Percentiles rank a stretch among this genome's conserved stretches.
Evolutionary conservation across 2,797 vertebrate genomes (phyloP).

Genomic region (Podarcis siculus): DNA sequence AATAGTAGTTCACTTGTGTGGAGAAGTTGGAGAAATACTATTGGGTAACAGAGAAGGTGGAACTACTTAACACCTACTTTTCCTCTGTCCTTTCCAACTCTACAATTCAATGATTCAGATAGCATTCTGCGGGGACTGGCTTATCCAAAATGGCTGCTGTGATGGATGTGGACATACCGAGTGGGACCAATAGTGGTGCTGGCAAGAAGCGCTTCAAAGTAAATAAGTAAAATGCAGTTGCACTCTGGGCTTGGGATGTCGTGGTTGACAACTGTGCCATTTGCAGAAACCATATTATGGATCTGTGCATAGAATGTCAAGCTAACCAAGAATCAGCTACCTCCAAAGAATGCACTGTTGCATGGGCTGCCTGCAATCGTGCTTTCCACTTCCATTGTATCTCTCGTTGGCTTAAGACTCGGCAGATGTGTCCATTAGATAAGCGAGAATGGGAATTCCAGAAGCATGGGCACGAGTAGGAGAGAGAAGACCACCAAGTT

Average conservation of each 20-base stretch:
- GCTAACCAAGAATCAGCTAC: conserved; percentile 98
- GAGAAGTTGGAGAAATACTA: too few species aligned
- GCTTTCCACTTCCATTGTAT: conserved; percentile 99
- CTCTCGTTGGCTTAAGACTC: conserved; percentile 98
- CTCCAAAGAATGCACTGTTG: conserved; percentile 98
- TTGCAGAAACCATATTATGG: conserved; percentile 99
- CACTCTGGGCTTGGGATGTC: conserved; percentile 99
- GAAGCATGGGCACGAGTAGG: conserved; percentile 86
- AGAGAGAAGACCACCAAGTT: conserved; percentile 57
- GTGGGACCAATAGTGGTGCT: conserved; percentile 90
- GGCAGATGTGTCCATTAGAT: conserved; percentile 97
- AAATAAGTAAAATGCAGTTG: conserved; percentile 99
- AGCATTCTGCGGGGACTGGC: background rate
- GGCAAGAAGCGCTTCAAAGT: conserved; percentile 98
- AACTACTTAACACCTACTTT: too few species aligned
- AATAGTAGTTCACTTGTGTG: too few species aligned
- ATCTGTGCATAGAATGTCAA: conserved; percentile 99
- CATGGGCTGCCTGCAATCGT: conserved; percentile 98
- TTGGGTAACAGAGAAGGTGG: too few species aligned
- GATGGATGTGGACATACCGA: conserved; percentile 95
- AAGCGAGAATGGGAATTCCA: conserved; percentile 99
- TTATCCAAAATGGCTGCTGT: conserved; percentile 94
- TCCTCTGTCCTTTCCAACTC: too few species aligned
- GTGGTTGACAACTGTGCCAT: conserved; percentile 99
- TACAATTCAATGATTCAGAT: background rate